These are phyloP conservation scores for Oxycera nigricornis DNA, from an alignment of 2,888 invertebrate species.

Conservation along the genomic window DNA sequence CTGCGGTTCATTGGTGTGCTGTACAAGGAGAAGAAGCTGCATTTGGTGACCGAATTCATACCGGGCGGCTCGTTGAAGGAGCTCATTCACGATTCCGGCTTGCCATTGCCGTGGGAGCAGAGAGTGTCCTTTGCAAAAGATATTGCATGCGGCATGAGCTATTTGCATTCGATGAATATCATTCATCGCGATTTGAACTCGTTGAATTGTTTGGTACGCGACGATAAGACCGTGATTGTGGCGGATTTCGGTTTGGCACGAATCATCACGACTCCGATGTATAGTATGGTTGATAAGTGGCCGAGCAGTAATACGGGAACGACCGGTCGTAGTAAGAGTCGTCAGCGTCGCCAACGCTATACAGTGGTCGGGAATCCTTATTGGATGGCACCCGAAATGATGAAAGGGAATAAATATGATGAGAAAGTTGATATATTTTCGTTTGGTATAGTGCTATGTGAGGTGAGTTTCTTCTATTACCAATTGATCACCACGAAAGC, in stretches of 20 bases:
- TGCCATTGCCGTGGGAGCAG: slow-evolving; percentile 78
- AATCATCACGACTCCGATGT: slow-evolving; percentile 67
- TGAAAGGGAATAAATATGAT: slow-evolving; percentile 94
- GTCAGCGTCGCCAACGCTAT: slow-evolving; percentile 83
- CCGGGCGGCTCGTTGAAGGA: slow-evolving; percentile 89
- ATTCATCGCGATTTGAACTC: slow-evolving; percentile 96
- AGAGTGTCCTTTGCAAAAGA: slow-evolving; percentile 87
- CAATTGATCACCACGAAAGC: neutral
- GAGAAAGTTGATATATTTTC: slow-evolving; percentile 97
- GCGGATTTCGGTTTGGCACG: slow-evolving; percentile 95
- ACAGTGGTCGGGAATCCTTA: slow-evolving; percentile 97
- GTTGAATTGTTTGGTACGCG: slow-evolving; percentile 90
- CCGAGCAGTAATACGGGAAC: slow-evolving; percentile 60
- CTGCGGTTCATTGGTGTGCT: slow-evolving; percentile 90
- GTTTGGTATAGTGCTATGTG: slow-evolving; percentile 93
- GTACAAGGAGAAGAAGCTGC: slow-evolving; percentile 89
- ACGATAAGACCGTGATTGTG: slow-evolving; percentile 90
- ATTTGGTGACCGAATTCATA: slow-evolving; percentile 92
- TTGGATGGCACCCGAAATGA: slow-evolving; percentile 99
- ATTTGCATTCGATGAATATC: slow-evolving; percentile 92
- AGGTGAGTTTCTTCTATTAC: slow-evolving; percentile 66
- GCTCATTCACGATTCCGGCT: slow-evolving; percentile 76
- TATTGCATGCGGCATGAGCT: slow-evolving; percentile 92
- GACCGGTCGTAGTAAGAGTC: slow-evolving; percentile 66
- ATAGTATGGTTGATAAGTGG: slow-evolving; percentile 59